Conservation (phyloP, 92 coral and sea anemone genomes). For the Zoanthus sociatus region DNA sequence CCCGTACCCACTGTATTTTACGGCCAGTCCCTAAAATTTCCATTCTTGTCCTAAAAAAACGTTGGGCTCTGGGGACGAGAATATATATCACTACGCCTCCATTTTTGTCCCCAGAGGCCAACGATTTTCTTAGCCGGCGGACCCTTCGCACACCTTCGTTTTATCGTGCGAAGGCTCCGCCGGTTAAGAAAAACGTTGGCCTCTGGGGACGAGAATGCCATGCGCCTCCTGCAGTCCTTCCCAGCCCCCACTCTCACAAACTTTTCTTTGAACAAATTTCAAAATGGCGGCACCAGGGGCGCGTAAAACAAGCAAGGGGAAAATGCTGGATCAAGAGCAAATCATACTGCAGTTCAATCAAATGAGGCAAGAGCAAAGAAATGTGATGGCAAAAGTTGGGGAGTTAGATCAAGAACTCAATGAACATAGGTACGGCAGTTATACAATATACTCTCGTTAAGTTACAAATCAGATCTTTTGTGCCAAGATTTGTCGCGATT, state of each 20-base stretch:
- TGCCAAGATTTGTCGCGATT: not conserved
- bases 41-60: no score
- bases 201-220: no score
- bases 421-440: slow-evolving; percentile 86
- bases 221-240: no score
- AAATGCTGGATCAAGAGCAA: slow-evolving; percentile 88
- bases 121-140: no score
- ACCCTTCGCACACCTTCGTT: no score
- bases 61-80: no score
- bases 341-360: slow-evolving; percentile 89
- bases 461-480: not conserved
- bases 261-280: slow-evolving; percentile 13
- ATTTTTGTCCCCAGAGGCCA: no score
- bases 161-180: no score
- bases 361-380: slow-evolving; percentile 90
- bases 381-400: slow-evolving; percentile 81
- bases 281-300: slow-evolving; percentile 89
- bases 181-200: no score
- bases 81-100: no score
- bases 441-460: not conserved
- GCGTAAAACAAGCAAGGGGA: slow-evolving; percentile 74
- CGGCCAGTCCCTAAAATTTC: no score
- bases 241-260: not conserved
- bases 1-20: no score
- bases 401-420: slow-evolving; percentile 96